Base-by-base conservation (phyloP, 2,113 vertebrate genomes). In the Phyllostomus hastatus region DNA sequence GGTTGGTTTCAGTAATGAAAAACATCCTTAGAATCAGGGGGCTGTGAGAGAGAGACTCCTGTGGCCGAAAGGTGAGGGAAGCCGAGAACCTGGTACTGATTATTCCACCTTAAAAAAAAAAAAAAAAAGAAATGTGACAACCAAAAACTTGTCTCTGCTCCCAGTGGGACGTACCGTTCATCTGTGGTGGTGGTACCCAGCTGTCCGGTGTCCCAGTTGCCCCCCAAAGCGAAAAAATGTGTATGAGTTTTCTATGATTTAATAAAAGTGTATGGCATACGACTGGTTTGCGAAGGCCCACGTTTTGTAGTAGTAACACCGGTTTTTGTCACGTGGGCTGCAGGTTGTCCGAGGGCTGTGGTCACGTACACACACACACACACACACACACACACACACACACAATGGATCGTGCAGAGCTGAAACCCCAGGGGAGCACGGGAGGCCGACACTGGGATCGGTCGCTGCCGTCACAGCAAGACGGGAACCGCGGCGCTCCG, bases 231-330 rank as follows among this genome's bases (percentile, higher is more conserved):
- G 91, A 94, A 97, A 57, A 16, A 72, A 94, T 98, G 98, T 99
- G 98, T 99, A 98, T 98, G 87, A 98, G 96, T 98, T 99, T 98
- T 98, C 97, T 98, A 98, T 98, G 97, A 98, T 98, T 98, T 99
- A 99, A 99, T 98, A 99, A 98, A 99, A 98, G 97, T 97, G 97
- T 97, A 94, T 87, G 94, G 94, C 94, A 94, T 70, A 86, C 8
- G 4, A 95, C 94, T 90, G 93, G 88, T 95, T 96, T 91, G 59
- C 95, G 75, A 94, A 96, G 81, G 73, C 84, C 89, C 81, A 64
- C 54, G 7, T 90, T 92, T 92, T 90, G 73, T 81, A 17, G 73
- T 81, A 17, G 15, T 52, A 43, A 57, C 52, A 33, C 48, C 11
- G 12, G 50, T 70, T 87, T 83, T 83, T 83, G 52, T 81, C 66